Conservation (phyloP, 1,140 invertebrate species). For the Oscheius sp. region DNA sequence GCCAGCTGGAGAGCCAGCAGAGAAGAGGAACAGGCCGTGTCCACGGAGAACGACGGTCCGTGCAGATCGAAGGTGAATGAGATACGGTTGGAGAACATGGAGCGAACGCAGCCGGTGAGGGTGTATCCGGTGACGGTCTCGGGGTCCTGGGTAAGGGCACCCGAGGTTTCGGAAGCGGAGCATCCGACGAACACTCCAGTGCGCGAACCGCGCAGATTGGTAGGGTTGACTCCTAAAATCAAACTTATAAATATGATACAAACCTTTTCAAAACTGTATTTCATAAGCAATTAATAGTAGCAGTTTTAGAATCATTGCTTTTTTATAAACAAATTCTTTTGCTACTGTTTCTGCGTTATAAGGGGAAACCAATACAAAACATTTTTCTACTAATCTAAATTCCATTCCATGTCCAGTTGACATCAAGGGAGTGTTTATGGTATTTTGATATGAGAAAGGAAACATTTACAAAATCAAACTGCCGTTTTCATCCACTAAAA, state of each 20-base stretch:
- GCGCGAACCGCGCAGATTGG: constrained; percentile 59
- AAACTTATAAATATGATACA: too few relatives aligned
- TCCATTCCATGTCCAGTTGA: too few relatives aligned
- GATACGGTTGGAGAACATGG: constrained; percentile 93
- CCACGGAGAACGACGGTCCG: constrained; percentile 85
- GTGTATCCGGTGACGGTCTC: constrained; percentile 80
- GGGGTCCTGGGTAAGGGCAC: constrained; percentile 75
- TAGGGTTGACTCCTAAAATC: constrained; percentile 70
- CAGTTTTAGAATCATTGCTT: too few relatives aligned
- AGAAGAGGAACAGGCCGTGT: constrained; percentile 92
- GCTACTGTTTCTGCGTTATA: too few relatives aligned
- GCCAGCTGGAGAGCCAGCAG: constrained; percentile 81
- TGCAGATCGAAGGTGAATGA: constrained; percentile 83
- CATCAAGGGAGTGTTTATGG: too few relatives aligned
- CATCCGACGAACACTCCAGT: constrained; percentile 62
- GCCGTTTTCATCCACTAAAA: too few relatives aligned
- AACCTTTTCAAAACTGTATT: too few relatives aligned
- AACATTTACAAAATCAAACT: too few relatives aligned
- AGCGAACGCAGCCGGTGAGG: constrained; percentile 82
- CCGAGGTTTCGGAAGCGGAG: constrained; percentile 67
- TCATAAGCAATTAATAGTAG: too few relatives aligned
- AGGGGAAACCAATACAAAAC: too few relatives aligned
- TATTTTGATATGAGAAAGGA: too few relatives aligned
- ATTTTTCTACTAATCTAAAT: too few relatives aligned
- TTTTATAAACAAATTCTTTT: constrained; percentile 30